Evolutionary conservation across 2,888 invertebrate species (phyloP).

Genomic region (Tiphia femorata): DNA sequence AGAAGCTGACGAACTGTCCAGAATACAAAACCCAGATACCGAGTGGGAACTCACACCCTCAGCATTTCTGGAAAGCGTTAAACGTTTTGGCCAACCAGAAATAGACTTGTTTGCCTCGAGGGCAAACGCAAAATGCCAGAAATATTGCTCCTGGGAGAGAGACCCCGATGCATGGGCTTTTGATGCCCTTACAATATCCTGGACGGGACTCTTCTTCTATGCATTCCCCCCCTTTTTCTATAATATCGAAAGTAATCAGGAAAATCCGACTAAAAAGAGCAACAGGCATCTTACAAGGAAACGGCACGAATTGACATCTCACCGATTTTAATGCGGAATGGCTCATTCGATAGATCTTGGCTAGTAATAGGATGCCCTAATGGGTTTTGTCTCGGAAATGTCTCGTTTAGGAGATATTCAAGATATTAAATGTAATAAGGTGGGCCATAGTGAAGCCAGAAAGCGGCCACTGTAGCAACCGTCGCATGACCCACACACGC

Average conservation of each 20-base stretch:
- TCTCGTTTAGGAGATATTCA: too few relatives aligned
- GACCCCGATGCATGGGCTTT: conserved; percentile 29
- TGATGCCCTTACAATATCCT: conserved; percentile 36
- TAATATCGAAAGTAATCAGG: conserved; percentile 13
- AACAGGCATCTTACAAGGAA: conserved; percentile 5
- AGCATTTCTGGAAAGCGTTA: conserved; percentile 18
- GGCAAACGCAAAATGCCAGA: conserved; percentile 34
- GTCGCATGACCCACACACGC: too few relatives aligned
- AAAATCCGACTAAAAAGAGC: conserved; percentile 34
- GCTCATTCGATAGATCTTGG: too few relatives aligned
- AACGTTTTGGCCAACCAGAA: conserved; percentile 18
- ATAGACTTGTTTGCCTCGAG: conserved; percentile 39
- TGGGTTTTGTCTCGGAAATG: too few relatives aligned
- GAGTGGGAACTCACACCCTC: conserved; percentile 31
- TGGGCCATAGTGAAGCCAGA: too few relatives aligned
- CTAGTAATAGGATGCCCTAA: too few relatives aligned
- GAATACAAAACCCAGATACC: conserved; percentile 30
- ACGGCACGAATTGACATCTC: too few relatives aligned
- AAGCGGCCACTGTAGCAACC: too few relatives aligned
- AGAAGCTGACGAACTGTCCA: conserved; percentile 32
- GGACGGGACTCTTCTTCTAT: conserved; percentile 28
- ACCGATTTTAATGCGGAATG: too few relatives aligned
- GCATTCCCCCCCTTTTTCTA: conserved; percentile 38
- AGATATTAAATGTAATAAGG: too few relatives aligned
- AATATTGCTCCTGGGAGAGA: conserved; percentile 29